Conservation (phyloP, 1,140 invertebrate genomes). For the Tenebrio molitor region DNA sequence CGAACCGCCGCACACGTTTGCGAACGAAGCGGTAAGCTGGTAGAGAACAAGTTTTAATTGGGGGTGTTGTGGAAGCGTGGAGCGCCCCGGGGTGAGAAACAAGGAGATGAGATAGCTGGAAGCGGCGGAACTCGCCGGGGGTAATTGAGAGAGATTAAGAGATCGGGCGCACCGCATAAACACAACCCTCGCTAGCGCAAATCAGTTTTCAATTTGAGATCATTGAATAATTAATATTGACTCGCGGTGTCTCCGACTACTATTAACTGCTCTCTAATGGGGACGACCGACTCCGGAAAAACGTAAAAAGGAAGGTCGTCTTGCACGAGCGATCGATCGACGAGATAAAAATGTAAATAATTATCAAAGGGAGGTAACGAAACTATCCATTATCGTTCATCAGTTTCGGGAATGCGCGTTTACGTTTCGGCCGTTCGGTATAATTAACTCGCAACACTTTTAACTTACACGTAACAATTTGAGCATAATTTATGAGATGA, state of each 20-base stretch:
- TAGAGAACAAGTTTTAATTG: conserved; percentile 50
- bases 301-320: too few species aligned
- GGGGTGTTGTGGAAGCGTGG: conserved; percentile 33
- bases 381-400: conserved; percentile 33
- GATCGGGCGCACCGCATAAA: conserved; percentile 62
- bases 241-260: conserved; percentile 52
- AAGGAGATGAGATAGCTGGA: conserved; percentile 44
- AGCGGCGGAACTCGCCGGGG: conserved; percentile 48
- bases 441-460: conserved; percentile 40
- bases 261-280: conserved; percentile 55
- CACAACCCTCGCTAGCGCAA: conserved; percentile 58
- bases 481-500: conserved; percentile 20
- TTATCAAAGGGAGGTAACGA: conserved; percentile 16
- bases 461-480: conserved; percentile 34
- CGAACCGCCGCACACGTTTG: background rate
- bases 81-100: conserved; percentile 38
- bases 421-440: conserved; percentile 25
- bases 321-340: too few species aligned
- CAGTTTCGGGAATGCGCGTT: conserved; percentile 22
- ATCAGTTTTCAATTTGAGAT: conserved; percentile 63
- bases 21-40: conserved; percentile 13
- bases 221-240: conserved; percentile 63
- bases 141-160: conserved; percentile 64
- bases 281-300: too few species aligned
- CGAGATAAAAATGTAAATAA: too few species aligned